Percentiles rank a stretch among this genome's conserved stretches.
These are phyloP conservation scores for Sebastes reedi DNA, from an alignment of 2,797 vertebrate genomes.

Conservation along the genomic window DNA sequence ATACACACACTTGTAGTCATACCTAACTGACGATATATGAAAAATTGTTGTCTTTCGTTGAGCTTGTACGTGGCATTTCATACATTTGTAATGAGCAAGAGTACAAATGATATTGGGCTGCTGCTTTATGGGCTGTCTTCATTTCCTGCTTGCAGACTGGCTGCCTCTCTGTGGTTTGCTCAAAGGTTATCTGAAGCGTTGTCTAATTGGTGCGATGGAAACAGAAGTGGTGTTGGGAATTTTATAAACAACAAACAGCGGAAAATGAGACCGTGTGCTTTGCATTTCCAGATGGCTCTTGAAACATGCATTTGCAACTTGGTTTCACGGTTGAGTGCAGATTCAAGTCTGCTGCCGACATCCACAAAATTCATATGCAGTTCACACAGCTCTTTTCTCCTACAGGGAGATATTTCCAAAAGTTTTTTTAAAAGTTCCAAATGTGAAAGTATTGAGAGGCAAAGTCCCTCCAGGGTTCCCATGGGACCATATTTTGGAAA, in stretches of 20 bases:
- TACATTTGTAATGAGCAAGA: constrained; percentile 76
- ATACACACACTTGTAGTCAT: constrained; percentile 19
- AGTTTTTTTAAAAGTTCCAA: background rate
- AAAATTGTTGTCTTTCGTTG: background rate
- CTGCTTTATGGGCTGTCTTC: constrained; percentile 23
- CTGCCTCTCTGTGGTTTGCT: constrained; percentile 18
- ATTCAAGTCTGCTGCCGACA: background rate
- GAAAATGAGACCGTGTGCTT: constrained; percentile 34
- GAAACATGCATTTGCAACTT: background rate
- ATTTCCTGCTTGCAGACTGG: constrained; percentile 14
- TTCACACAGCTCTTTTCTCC: background rate
- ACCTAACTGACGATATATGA: constrained; percentile 34
- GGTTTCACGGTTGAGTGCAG: background rate
- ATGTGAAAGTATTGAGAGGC: background rate
- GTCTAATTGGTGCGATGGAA: constrained; percentile 26
- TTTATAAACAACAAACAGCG: constrained; percentile 26
- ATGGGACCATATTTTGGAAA: no score
- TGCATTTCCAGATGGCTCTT: constrained; percentile 13
- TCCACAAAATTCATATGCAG: background rate
- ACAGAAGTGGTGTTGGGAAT: constrained; percentile 19
- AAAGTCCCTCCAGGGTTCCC: no score
- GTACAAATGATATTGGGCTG: constrained; percentile 6
- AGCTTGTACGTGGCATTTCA: constrained; percentile 21
- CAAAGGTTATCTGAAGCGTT: constrained; percentile 32
- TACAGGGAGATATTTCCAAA: background rate